Base-by-base conservation (phyloP, 2,888 invertebrate species). In the Carabus problematicus region DNA sequence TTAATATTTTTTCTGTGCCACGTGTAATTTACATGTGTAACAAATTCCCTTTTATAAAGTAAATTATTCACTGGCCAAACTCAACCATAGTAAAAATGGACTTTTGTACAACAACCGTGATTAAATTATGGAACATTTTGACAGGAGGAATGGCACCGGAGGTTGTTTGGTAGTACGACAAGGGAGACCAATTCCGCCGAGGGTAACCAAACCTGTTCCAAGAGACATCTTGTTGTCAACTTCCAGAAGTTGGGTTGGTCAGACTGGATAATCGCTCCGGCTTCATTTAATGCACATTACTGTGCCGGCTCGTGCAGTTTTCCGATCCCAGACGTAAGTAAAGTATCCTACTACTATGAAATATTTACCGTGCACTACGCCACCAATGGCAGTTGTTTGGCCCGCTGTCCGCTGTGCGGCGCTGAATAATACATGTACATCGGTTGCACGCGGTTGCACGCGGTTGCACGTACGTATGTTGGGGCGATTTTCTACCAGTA, bases 171-270 rank as follows among this genome's bases (percentile, higher is more conserved):
- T n/a, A 42, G 8, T 39, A 18, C 18, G 6, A n/a, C 41, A 14
- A 19, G 52, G 11, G n/a, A 47, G 29, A n/a, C 6, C n/a, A 43
- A 43, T 47, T 43, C n/a, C 18, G 18, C 45, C 47, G 62, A 62
- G 47, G 41, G 55, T 14, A 70, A 64, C 55, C 62, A 64, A 18
- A 70, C 64, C 4, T 70, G 70, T 58, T 40, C 64, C 4, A 29
- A 56, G 14, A 18, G 63, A 19, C 59, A 70, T 47, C 62, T 73
- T 56, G 45, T 47, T 72, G 83, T 85, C 14, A 82, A 84, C 76
- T 85, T 85, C 72, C 80, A 81, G 62, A 81, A 82, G 72, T 83
- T 85, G 70, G 85, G 85, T n/a, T 85, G 84, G 84, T 80, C 82
- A 7, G 80, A 82, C 1, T 85, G 84, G 84, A 84, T 85, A 70